Base-by-base conservation (phyloP, 2,797 vertebrate species). In the Sebastes iracundus region DNA sequence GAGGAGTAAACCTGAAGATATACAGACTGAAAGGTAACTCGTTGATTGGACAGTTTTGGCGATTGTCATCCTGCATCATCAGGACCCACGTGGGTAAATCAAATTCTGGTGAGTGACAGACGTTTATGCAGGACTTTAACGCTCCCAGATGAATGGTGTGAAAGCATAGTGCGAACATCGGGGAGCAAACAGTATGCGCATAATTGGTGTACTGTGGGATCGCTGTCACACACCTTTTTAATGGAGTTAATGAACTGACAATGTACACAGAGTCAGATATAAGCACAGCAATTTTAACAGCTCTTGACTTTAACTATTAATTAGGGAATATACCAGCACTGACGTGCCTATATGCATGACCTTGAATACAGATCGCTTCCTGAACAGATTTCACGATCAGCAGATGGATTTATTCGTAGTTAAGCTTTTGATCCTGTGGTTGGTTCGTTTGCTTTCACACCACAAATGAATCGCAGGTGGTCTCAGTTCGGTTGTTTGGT, bases 161-260 rank as follows among this genome's bases (percentile, higher is more conserved):
- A 49, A 49, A 49, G 42, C 42, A 49, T 49, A 49, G 46, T 9
- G 46, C 8, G 46, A 52, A 20, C 46, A 0, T 20, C 7, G 0
- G 46, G 46, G 46, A 52, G 46, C 18, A 8, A 4, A 52, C 46
- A 20, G 46, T 4, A 52, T 20, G 46, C 18, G 18, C 18, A 52
- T 52, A 20, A 52, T 52, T 20, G 46, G 7, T 8, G 2, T 52
- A 52, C 4, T 20, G 46, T 0, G 18, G 0, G 46, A 52, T 52
- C 46, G 46, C 7, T 52, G 46, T n/a, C 18, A 52, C 18, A 52
- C 46, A 52, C 46, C 46, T 52, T 52, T 52, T 52, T n/a, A 52
- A 52, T 52, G 46, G 46, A 52, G 46, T 8, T 49, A 49, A 49
- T 49, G 42, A 49, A 49, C 18, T 49, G 42, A 4, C 46, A 52